A percentile compares a stretch with the other conserved stretches of the same genome.
Evolutionary conservation across 2,888 invertebrate species (phyloP).

Genomic region (Epiblema foenella): DNA sequence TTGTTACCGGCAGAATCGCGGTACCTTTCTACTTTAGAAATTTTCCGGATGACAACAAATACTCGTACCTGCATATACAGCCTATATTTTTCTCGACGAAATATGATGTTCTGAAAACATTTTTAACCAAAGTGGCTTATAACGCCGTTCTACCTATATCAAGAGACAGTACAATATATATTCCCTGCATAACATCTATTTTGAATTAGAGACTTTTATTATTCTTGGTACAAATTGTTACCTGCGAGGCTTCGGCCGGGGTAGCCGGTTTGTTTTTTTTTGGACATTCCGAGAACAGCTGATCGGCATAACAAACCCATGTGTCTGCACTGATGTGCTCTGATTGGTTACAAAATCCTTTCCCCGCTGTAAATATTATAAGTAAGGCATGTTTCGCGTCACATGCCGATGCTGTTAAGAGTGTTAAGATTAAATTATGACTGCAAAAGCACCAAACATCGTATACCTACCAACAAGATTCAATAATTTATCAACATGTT

Average conservation of each 20-base stretch:
- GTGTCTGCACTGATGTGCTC: slow-evolving; percentile 51
- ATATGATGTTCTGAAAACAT: not conserved
- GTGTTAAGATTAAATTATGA: too few relatives aligned
- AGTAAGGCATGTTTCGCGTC: not conserved
- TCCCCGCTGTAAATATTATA: not conserved
- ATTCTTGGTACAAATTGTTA: slow-evolving; percentile 55
- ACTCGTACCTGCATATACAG: too few relatives aligned
- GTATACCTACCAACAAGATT: too few relatives aligned
- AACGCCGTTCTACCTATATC: not conserved
- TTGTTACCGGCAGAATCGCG: slow-evolving; percentile 48
- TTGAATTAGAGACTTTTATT: slow-evolving; percentile 41
- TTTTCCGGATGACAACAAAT: slow-evolving; percentile 34
- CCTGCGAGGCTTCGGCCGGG: slow-evolving; percentile 58
- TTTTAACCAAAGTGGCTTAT: not conserved
- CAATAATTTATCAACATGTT: not conserved
- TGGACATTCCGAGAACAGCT: slow-evolving; percentile 74
- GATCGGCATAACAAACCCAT: slow-evolving; percentile 70
- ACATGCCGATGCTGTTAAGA: not conserved
- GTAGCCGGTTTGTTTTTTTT: slow-evolving; percentile 68
- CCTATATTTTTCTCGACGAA: not conserved
- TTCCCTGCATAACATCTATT: slow-evolving; percentile 28
- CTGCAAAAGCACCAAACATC: too few relatives aligned
- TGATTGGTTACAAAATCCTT: slow-evolving; percentile 55
- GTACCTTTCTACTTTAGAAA: slow-evolving; percentile 34
- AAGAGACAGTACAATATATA: too few relatives aligned